phyloP scores from a whole-genome alignment of 1,140 invertebrate species.

The Lordiphosa stackelbergi region DNA sequence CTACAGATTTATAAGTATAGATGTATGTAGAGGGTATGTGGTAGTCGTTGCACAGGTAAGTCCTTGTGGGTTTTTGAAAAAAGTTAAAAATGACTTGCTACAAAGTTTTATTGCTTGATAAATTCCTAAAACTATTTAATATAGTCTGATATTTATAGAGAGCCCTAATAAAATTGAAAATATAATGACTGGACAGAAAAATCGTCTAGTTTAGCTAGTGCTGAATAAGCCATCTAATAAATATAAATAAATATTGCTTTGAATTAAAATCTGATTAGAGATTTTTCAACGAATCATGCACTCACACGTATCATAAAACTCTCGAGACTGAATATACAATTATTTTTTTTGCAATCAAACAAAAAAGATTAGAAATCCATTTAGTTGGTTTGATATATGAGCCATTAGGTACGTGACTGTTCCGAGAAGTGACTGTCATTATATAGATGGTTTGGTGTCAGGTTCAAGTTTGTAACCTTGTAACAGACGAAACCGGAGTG shows the following conservation, averaged over 20 bases:
- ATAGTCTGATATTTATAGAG: constrained; percentile 32
- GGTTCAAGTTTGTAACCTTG: no score
- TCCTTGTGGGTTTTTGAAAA: not conserved
- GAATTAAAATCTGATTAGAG: constrained; percentile 50
- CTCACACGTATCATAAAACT: constrained; percentile 17
- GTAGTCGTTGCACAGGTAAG: not conserved
- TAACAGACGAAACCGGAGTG: no score
- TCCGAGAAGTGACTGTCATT: no score
- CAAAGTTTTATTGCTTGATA: constrained; percentile 7
- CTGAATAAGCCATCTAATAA: constrained; percentile 32
- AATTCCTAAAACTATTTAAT: constrained; percentile 44
- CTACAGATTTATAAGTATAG: no score
- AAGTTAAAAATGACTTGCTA: constrained; percentile 51
- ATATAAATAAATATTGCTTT: constrained; percentile 45
- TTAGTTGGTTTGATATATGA: constrained; percentile 7
- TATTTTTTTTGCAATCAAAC: no score
- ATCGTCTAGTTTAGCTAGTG: constrained; percentile 16
- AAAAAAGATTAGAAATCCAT: constrained; percentile 8
- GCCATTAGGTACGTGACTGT: no score
- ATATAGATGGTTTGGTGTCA: no score
- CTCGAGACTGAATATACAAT: constrained; percentile 7
- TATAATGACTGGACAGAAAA: constrained; percentile 38
- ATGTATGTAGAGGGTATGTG: not conserved
- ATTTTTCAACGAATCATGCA: constrained; percentile 40
- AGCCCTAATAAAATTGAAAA: constrained; percentile 39